phyloP scores from a whole-genome alignment of 2,888 invertebrate species.

The Apotomis turbidana region DNA sequence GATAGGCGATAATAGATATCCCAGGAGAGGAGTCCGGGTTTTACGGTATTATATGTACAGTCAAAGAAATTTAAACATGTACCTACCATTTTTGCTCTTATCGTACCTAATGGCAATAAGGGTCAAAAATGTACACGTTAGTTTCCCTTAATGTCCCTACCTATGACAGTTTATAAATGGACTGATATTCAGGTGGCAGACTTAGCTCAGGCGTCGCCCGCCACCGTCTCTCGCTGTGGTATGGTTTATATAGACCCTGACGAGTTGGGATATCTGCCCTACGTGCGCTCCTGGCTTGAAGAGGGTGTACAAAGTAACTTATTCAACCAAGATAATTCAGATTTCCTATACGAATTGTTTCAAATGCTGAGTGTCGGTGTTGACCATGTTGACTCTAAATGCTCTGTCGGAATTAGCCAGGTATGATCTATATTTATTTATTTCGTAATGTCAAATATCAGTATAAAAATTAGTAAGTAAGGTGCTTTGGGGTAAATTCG shows the following conservation, averaged over 20 bases:
- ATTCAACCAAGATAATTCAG: slow-evolving; percentile 82
- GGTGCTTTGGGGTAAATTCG: too few species aligned
- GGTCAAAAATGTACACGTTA: too few species aligned
- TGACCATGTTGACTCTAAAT: slow-evolving; percentile 86
- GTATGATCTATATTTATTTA: slow-evolving; percentile 62
- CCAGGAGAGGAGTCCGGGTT: slow-evolving; percentile 1
- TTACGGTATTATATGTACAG: not conserved
- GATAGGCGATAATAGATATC: slow-evolving; percentile 7
- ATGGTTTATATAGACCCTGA: slow-evolving; percentile 96
- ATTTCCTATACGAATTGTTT: slow-evolving; percentile 87
- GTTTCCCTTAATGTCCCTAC: too few species aligned
- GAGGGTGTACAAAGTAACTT: slow-evolving; percentile 77
- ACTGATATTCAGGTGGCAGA: slow-evolving; percentile 85
- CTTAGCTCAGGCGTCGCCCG: slow-evolving; percentile 94
- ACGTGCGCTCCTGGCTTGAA: slow-evolving; percentile 90
- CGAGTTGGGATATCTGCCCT: slow-evolving; percentile 92
- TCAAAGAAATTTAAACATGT: too few species aligned
- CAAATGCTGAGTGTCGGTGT: slow-evolving; percentile 87
- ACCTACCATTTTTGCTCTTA: too few species aligned
- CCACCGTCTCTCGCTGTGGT: slow-evolving; percentile 92
- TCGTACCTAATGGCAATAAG: too few species aligned
- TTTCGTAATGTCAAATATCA: too few species aligned
- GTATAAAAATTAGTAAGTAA: too few species aligned
- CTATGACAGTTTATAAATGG: too few species aligned
- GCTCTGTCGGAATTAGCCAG: slow-evolving; percentile 89